phyloP scores from a whole-genome alignment of 1,140 invertebrate genomes.

The Dendrolimus punctatus region DNA sequence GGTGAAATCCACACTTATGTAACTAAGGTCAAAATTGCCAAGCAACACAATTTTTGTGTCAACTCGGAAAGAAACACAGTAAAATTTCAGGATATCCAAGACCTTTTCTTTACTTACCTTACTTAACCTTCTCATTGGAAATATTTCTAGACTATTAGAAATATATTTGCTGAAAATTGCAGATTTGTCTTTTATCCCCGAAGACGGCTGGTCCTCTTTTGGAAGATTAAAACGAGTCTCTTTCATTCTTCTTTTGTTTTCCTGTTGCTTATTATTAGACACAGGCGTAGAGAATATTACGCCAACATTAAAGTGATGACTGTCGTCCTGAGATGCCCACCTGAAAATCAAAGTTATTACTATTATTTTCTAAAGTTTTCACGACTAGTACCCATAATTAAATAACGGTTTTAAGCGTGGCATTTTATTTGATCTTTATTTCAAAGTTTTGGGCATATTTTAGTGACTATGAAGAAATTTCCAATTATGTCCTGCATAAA shows the following conservation, averaged over 20 bases:
- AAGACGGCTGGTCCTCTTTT: conserved; percentile 61
- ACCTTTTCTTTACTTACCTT: conserved; percentile 31
- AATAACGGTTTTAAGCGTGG: too few species aligned
- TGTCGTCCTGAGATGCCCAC: conserved; percentile 68
- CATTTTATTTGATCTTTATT: too few species aligned
- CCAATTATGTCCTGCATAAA: too few species aligned
- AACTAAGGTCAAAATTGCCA: too few species aligned
- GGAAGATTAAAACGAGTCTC: conserved; percentile 76
- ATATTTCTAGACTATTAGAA: conserved; percentile 59
- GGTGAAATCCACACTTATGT: too few species aligned
- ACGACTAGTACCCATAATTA: too few species aligned
- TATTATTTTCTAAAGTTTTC: too few species aligned
- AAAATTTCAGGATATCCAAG: too few species aligned
- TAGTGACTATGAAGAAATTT: too few species aligned
- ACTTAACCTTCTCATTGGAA: conserved; percentile 58
- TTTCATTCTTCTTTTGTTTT: conserved; percentile 68
- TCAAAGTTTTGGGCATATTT: too few species aligned
- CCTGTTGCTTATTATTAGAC: conserved; percentile 71
- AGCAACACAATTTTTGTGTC: too few species aligned
- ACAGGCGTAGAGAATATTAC: conserved; percentile 87
- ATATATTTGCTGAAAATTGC: conserved; percentile 55
- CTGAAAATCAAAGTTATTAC: conserved; percentile 27
- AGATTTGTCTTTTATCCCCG: conserved; percentile 43
- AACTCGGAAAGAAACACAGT: too few species aligned
- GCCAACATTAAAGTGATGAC: conserved; percentile 66